Evolutionary conservation across 2,797 vertebrate genomes (phyloP).

Genomic region (Eulemur rubriventer): DNA sequence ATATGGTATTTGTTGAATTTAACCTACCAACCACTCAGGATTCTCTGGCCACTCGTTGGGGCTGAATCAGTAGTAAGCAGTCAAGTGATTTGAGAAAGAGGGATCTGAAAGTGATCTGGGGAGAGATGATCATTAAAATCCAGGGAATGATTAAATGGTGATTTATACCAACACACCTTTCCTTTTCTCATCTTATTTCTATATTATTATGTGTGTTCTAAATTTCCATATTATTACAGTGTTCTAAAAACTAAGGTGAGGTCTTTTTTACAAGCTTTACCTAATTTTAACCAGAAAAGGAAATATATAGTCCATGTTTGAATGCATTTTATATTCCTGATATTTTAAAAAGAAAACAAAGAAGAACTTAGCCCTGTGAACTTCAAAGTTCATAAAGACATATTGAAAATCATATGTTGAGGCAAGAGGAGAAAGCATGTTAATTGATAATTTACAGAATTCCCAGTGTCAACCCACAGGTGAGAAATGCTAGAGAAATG

Average conservation of each 20-base stretch:
- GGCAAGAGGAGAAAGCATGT: conserved; percentile 42
- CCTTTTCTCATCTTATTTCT: background rate
- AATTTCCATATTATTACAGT: background rate
- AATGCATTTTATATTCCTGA: background rate
- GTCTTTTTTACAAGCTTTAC: background rate
- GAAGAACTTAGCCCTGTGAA: background rate
- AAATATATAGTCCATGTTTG: background rate
- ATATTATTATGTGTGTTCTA: background rate
- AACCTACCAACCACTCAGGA: background rate
- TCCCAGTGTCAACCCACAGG: conserved; percentile 25
- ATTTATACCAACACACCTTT: background rate
- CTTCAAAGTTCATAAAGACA: conserved; percentile 40
- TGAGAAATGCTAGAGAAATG: conserved; percentile 37
- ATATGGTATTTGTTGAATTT: background rate
- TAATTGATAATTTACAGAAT: conserved; percentile 67
- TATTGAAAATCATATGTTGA: conserved; percentile 38
- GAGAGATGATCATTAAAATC: background rate
- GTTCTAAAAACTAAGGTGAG: background rate
- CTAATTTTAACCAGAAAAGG: conserved; percentile 9
- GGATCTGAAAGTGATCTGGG: background rate
- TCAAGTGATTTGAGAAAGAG: background rate
- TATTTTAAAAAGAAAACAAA: conserved; percentile 41
- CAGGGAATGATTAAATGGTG: background rate
- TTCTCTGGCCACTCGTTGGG: background rate
- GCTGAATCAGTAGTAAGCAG: background rate